phyloP scores from a whole-genome alignment of 2,113 vertebrate species.

The Aythya baeri region DNA sequence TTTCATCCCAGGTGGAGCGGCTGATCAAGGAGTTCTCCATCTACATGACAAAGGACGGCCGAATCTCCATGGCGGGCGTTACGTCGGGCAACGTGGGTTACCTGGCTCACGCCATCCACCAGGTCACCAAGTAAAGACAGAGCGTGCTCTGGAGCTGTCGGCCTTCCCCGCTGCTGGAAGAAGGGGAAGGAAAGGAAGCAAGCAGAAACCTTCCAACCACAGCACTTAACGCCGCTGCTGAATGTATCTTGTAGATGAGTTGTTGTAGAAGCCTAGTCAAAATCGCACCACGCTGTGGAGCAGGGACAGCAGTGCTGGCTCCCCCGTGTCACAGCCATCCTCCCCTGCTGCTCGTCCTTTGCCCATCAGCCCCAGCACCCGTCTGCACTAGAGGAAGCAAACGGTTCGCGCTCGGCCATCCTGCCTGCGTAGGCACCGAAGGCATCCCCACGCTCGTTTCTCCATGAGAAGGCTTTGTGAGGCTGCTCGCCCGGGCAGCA shows the following conservation, averaged over 20 bases:
- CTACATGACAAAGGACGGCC: conserved; percentile 98
- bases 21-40: conserved; percentile 94
- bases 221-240: conserved; percentile 16
- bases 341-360: not conserved
- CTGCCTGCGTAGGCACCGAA: not conserved
- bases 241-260: conserved; percentile 64
- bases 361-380: not conserved
- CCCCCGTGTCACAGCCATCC: not conserved
- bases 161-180: not conserved
- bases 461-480: not conserved
- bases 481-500: not conserved
- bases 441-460: not conserved
- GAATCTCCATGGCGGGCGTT: conserved; percentile 95
- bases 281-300: not conserved
- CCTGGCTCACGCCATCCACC: conserved; percentile 91
- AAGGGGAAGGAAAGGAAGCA: conserved; percentile 41
- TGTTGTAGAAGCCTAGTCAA: conserved; percentile 24
- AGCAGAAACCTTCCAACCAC: conserved; percentile 49
- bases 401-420: not conserved
- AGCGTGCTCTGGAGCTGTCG: not conserved
- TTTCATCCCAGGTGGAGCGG: conserved; percentile 85
- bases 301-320: not conserved
- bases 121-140: conserved; percentile 89
- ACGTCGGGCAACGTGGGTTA: conserved; percentile 90
- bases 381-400: not conserved